phyloP scores from a whole-genome alignment of 2,797 vertebrate genomes.

The Morus bassanus region DNA sequence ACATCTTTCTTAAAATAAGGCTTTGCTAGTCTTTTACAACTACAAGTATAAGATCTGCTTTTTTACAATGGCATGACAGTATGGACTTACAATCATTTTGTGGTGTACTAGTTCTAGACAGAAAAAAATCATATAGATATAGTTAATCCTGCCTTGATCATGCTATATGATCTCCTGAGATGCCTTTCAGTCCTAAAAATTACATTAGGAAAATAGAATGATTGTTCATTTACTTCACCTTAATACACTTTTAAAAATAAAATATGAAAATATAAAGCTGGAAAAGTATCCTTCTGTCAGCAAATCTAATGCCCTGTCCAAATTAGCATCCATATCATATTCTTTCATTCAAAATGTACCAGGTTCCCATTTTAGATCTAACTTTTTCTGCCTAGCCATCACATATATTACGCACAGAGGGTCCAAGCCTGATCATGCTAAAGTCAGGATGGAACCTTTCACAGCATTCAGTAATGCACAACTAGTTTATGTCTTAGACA shows the following conservation, averaged over 20 bases:
- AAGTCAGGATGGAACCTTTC: neutral
- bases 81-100: neutral
- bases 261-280: neutral
- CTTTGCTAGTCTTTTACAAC: neutral
- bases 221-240: neutral
- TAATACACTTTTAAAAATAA: neutral
- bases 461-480: neutral
- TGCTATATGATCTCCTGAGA: neutral
- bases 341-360: neutral
- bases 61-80: neutral
- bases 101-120: neutral
- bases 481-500: neutral
- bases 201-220: neutral
- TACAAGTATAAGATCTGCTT: accelerated
- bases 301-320: neutral
- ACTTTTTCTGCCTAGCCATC: neutral
- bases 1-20: neutral
- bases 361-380: neutral
- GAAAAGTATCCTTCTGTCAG: neutral
- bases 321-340: neutral
- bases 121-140: neutral
- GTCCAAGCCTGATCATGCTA: neutral
- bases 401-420: neutral
- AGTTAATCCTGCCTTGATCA: neutral
- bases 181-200: neutral